Conservation (phyloP, 2,888 invertebrate genomes). For the Orgyia antiqua region DNA sequence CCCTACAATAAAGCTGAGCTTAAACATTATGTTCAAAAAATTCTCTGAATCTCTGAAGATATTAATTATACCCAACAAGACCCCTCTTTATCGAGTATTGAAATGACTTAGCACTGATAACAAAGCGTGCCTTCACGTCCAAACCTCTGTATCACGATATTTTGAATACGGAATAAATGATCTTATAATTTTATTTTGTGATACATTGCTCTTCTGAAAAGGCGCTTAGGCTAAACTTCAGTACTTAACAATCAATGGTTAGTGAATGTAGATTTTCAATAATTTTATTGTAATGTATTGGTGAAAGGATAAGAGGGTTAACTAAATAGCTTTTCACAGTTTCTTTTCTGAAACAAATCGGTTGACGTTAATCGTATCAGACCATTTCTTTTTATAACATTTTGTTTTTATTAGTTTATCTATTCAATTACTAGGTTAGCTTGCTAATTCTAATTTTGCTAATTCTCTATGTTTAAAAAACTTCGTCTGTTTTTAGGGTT, state of each 20-base stretch:
- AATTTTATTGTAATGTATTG: neutral
- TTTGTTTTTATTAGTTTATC: slow-evolving; percentile 27
- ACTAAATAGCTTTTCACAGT: slow-evolving; percentile 60
- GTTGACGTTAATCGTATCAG: slow-evolving; percentile 38
- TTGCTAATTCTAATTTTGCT: too few relatives aligned
- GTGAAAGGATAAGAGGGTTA: slow-evolving; percentile 36
- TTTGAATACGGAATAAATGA: slow-evolving; percentile 14
- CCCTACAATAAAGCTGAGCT: too few relatives aligned
- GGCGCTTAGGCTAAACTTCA: accelerated
- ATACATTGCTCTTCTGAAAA: slow-evolving; percentile 7
- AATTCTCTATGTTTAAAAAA: too few relatives aligned
- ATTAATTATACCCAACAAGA: slow-evolving; percentile 53
- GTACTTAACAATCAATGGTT: slow-evolving; percentile 6
- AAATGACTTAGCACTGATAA: slow-evolving; percentile 60
- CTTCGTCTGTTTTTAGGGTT: too few relatives aligned
- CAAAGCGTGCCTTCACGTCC: slow-evolving; percentile 34
- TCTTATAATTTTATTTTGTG: accelerated
- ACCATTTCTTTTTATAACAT: slow-evolving; percentile 28
- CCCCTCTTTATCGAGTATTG: slow-evolving; percentile 47
- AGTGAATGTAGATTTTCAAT: neutral
- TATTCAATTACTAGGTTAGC: slow-evolving; percentile 39
- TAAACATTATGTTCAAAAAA: slow-evolving; percentile 24
- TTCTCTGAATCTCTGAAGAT: too few relatives aligned
- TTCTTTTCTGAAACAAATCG: slow-evolving; percentile 59
- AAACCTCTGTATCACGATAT: slow-evolving; percentile 3